These are phyloP conservation scores for Drosophila tsacasi DNA, from an alignment of 1,140 invertebrate species.

Conservation along the genomic window DNA sequence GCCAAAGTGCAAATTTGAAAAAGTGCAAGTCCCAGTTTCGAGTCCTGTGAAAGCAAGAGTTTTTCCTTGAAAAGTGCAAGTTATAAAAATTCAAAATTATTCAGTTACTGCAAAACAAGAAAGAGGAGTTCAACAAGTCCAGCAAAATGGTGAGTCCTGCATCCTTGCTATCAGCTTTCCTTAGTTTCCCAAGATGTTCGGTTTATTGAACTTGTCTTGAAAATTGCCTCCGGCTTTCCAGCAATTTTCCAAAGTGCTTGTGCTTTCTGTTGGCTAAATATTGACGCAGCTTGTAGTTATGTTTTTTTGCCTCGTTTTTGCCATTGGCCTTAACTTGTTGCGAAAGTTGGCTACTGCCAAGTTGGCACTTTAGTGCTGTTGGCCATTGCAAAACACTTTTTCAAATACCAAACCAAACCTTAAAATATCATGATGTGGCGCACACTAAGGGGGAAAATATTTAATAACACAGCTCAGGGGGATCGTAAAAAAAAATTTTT, in stretches of 20 bases:
- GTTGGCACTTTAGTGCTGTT: constrained; percentile 50
- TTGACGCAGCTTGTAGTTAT: constrained; percentile 41
- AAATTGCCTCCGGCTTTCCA: constrained; percentile 30
- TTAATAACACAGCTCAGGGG: constrained; percentile 13
- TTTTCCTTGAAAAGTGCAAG: constrained; percentile 32
- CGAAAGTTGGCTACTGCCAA: constrained; percentile 77
- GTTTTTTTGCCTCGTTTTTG: constrained; percentile 28
- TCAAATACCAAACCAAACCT: constrained; percentile 35
- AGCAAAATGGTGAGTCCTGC: constrained; percentile 56
- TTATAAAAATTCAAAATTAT: constrained; percentile 13
- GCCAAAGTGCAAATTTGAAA: constrained; percentile 8
- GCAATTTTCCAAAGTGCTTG: constrained; percentile 33
- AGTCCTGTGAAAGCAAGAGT: constrained; percentile 29
- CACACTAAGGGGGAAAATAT: constrained; percentile 16
- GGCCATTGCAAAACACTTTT: constrained; percentile 59
- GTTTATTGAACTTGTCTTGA: constrained; percentile 44
- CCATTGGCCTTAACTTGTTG: constrained; percentile 65
- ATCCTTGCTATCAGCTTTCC: background rate
- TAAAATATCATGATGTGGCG: constrained; percentile 39
- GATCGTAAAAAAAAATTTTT: constrained; percentile 22
- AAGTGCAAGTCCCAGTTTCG: constrained; percentile 39
- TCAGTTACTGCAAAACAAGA: constrained; percentile 2
- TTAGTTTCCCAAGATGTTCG: background rate
- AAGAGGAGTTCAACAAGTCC: background rate
- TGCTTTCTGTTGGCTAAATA: constrained; percentile 21